These are phyloP conservation scores for Bufotes viridis DNA, from an alignment of 2,797 vertebrate species.

Conservation along the genomic window DNA sequence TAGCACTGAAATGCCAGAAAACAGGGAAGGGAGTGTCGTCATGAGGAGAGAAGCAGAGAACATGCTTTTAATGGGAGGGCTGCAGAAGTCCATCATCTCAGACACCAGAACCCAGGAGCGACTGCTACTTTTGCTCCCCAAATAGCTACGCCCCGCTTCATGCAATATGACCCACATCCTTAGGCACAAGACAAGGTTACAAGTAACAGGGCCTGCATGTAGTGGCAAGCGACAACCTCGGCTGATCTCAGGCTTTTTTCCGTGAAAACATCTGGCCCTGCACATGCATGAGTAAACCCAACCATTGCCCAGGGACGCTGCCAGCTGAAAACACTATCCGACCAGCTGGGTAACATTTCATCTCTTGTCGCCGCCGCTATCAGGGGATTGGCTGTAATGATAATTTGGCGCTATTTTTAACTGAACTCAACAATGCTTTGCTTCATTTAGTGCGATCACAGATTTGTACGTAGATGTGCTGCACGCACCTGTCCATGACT, in stretches of 20 bases:
- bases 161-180: not conserved
- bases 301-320: constrained; percentile 40
- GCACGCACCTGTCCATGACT: constrained; percentile 10
- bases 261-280: constrained; percentile 52
- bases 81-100: not conserved
- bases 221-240: not conserved
- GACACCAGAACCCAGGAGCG: not conserved
- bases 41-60: too few species aligned
- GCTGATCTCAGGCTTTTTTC: constrained; percentile 4
- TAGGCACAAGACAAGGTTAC: not conserved
- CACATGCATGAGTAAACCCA: constrained; percentile 51
- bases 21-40: too few species aligned
- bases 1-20: too few species aligned
- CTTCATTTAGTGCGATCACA: constrained; percentile 11
- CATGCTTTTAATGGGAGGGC: too few species aligned
- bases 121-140: not conserved
- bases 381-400: constrained; percentile 32
- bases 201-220: not conserved
- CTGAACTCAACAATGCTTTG: constrained; percentile 21
- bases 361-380: constrained; percentile 6
- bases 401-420: constrained; percentile 49
- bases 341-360: constrained; percentile 48
- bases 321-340: constrained; percentile 40
- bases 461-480: not conserved
- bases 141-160: not conserved